phyloP scores from a whole-genome alignment of 2,888 invertebrate genomes.

The Endomychus coccineus region DNA sequence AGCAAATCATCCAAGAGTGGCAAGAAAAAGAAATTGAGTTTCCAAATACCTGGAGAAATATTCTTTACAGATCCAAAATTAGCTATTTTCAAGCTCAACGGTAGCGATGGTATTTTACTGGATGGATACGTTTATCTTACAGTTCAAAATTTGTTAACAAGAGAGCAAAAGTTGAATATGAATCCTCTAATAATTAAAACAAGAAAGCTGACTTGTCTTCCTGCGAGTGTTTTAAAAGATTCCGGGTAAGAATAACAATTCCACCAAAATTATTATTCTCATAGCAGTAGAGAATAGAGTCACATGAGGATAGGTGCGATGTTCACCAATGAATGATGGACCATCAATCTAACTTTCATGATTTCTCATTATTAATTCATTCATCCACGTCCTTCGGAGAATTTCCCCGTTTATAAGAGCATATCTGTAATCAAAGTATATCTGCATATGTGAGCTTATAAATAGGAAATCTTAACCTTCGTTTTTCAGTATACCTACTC shows the following conservation, averaged over 20 bases:
- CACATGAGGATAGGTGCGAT: no score
- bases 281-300: no score
- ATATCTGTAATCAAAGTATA: no score
- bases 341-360: background rate
- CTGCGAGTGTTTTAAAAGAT: constrained; percentile 20
- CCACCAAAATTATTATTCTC: no score
- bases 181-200: constrained; percentile 29
- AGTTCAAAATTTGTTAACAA: constrained; percentile 22
- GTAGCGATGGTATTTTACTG: background rate
- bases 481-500: no score
- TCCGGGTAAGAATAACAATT: constrained; percentile 14
- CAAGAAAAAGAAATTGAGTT: constrained; percentile 7
- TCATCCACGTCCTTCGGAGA: no score
- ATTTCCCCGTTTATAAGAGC: no score
- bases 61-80: constrained; percentile 11
- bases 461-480: no score
- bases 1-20: constrained; percentile 3
- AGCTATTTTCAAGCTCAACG: constrained; percentile 7
- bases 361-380: background rate
- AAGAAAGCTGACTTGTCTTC: constrained; percentile 24
- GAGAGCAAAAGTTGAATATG: constrained; percentile 25
- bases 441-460: no score
- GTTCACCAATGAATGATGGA: no score
- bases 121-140: constrained; percentile 17
- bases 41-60: constrained; percentile 12